A percentile compares a stretch with the other conserved stretches of the same genome.
These are phyloP conservation scores for Syngnathus typhle DNA, from an alignment of 2,113 vertebrate genomes.

Conservation along the genomic window DNA sequence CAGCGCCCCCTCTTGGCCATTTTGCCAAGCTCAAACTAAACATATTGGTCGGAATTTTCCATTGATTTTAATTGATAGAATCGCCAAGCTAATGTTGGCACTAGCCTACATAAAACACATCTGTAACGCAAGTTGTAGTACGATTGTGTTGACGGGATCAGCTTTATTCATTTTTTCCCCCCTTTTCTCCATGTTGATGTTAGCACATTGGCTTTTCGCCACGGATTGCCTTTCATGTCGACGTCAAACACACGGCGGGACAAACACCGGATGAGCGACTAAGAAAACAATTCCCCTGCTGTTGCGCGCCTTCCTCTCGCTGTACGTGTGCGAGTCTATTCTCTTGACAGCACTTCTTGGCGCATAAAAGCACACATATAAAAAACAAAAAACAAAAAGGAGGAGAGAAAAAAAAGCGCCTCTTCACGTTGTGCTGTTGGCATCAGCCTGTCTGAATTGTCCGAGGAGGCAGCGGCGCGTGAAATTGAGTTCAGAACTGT, in stretches of 20 bases:
- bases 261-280: background rate
- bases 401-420: conserved; percentile 56
- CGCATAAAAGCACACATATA: background rate
- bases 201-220: background rate
- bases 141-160: background rate
- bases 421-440: conserved; percentile 72
- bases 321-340: background rate
- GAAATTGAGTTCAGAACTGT: conserved; percentile 78
- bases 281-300: background rate
- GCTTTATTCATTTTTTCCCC: background rate
- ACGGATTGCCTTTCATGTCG: background rate
- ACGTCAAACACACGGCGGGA: background rate
- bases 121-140: too few relatives aligned
- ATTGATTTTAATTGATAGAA: background rate
- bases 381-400: background rate
- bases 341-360: background rate
- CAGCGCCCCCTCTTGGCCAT: conserved; percentile 62
- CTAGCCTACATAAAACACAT: background rate
- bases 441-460: conserved; percentile 76
- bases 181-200: background rate
- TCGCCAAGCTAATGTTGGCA: background rate
- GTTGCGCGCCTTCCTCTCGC: background rate
- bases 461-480: conserved; percentile 69
- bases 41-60: background rate
- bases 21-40: background rate